Base-by-base conservation (phyloP, 1,140 invertebrate genomes). In the Hermatobates lingyangjiaoensis region DNA sequence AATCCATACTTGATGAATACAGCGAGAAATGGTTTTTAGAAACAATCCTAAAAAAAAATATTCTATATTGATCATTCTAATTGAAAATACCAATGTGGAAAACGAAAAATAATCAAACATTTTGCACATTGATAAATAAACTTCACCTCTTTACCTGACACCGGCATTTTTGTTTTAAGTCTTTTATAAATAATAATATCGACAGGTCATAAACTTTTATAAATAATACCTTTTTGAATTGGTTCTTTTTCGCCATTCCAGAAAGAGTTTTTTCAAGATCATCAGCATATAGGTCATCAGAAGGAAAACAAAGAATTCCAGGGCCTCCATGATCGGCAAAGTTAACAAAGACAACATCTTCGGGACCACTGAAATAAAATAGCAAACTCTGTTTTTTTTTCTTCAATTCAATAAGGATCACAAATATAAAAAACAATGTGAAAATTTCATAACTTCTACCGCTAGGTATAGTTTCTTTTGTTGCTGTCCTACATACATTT, bases 261-360 rank as follows among this genome's bases (percentile, higher is more conserved):
- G 65, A 59, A 5, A 77, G 53, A 4, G 67, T 65, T 23, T 65
- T 58, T 23, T 58, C 49, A 15, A 66, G 45, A 25, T 63, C 58
- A 24, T 47, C 49, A 5, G 63, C 62, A 30, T 59, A 51, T 7
- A 64, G 52, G 45, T 60, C 64, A 20, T 63, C 60, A 27, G 54
- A 34, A 2, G 75, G 75, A 60, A 80, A 80, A 28, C 65, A 69
- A 27, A 80, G 61, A 26, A 78, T 44, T 20, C 74, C 74, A 20
- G 70, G 67, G 20, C 68, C 74, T 39, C 78, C 78, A 62, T 81
- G 79, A 61, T 81, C 79, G 50, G 72, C 71, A 67, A 79, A 79
- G 59, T 76, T 75, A 3, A 80, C 69, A 64, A 80, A 80, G 27
- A 80, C 62, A 57, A 75, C 66, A 59, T 79, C 74, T 57, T 74